Conservation (phyloP, 1,140 invertebrate species). For the Drosophila kurseongensis region DNA sequence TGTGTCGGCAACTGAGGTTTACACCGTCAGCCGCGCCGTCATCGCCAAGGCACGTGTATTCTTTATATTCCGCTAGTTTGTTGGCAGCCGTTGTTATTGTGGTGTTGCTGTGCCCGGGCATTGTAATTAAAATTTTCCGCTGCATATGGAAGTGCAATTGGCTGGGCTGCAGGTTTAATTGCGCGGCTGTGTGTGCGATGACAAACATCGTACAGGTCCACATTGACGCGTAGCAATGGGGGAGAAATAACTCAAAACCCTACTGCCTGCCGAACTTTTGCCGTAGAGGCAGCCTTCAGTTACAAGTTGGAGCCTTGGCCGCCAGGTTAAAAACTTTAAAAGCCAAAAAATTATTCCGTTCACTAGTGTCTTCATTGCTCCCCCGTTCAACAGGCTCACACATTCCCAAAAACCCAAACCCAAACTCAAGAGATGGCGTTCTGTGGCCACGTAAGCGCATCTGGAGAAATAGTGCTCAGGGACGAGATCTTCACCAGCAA, state of each 20-base stretch:
- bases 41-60: constrained; percentile 51
- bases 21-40: constrained; percentile 46
- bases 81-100: constrained; percentile 25
- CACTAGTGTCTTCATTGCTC: neutral
- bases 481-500: constrained; percentile 36
- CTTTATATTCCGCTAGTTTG: constrained; percentile 13
- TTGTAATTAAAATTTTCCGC: constrained; percentile 78
- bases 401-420: constrained; percentile 14
- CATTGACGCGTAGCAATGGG: constrained; percentile 50
- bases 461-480: constrained; percentile 20
- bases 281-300: constrained; percentile 6
- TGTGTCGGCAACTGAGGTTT: constrained; percentile 79
- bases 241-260: neutral
- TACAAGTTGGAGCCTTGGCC: constrained; percentile 10
- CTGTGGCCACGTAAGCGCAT: constrained; percentile 19
- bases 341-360: constrained; percentile 18
- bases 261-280: neutral
- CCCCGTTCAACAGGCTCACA: constrained; percentile 6
- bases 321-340: constrained; percentile 10
- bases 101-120: constrained; percentile 35
- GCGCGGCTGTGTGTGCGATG: constrained; percentile 31
- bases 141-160: constrained; percentile 62
- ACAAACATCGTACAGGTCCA: constrained; percentile 51
- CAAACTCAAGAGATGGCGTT: constrained; percentile 42
- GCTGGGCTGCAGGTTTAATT: constrained; percentile 63